phyloP scores from a whole-genome alignment of 1,140 invertebrate genomes.

The Rhizoglyphus robini region DNA sequence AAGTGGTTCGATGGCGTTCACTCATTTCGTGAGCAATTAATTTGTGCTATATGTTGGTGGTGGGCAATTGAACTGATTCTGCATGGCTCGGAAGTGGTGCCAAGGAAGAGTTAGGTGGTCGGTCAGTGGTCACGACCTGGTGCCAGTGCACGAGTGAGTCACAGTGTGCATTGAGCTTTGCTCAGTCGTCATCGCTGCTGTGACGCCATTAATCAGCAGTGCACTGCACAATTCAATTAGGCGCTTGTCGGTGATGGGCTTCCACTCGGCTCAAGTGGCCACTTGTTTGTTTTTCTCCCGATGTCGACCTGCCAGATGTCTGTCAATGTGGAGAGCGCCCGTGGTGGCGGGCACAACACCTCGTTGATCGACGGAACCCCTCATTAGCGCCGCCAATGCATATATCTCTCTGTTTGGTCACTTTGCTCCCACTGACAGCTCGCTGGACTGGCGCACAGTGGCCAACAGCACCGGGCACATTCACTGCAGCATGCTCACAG shows the following conservation, averaged over 20 bases:
- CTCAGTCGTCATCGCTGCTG: background rate
- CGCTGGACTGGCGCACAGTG: too few relatives aligned
- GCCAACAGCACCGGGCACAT: too few relatives aligned
- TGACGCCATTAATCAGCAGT: conserved; percentile 2
- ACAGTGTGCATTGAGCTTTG: too few relatives aligned
- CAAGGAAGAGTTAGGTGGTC: too few relatives aligned
- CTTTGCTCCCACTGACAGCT: background rate
- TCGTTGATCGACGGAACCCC: conserved; percentile 7
- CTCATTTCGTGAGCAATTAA: background rate
- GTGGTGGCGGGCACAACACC: conserved; percentile 1
- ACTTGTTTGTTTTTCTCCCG: background rate
- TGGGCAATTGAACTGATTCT: background rate
- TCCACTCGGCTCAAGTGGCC: background rate
- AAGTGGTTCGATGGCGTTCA: too few relatives aligned
- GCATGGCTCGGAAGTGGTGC: too few relatives aligned
- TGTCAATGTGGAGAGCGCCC: background rate
- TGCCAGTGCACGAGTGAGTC: too few relatives aligned
- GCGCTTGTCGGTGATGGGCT: background rate
- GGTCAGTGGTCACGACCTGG: too few relatives aligned
- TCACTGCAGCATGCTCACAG: too few relatives aligned
- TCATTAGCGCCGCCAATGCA: conserved; percentile 13
- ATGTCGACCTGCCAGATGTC: background rate
- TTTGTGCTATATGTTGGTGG: background rate
- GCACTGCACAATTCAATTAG: conserved; percentile 2
- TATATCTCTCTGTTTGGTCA: conserved; percentile 1